Base-by-base conservation (phyloP, 2,113 vertebrate genomes). In the Cricetomys ansorgei region DNA sequence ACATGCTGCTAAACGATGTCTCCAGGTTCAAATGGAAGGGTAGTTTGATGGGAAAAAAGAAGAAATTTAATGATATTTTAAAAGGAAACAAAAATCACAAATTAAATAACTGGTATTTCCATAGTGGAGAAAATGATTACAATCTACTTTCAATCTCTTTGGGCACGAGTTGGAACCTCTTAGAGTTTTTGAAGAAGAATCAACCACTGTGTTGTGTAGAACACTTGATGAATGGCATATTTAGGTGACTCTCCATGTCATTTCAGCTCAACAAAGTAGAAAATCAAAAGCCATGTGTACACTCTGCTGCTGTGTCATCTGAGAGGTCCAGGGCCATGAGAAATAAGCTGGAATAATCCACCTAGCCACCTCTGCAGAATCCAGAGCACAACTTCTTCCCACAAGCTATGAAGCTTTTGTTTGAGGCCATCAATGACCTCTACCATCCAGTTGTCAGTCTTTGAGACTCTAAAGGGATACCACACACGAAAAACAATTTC, bases 401-500 rank as follows among this genome's bases (percentile, higher is more conserved):
- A n/a, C 53, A 84, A 94, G 57, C 25, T 87, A 48, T 17, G 48
- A 86, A 7, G 37, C 45, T 37, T 91, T 19, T 57, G 23, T 37
- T 86, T 80, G 69, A 79, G 0, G 1, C 55, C 80, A 83, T 94
- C 91, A 94, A 9, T 27, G 0, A 37, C 92, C 81, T 94, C 86
- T 62, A 67, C 57, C 48, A 53, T 91, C 55, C 55, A 70, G 67
- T 12, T 95, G 57, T 91, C 95, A 96, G 72, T 69, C 92, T 88
- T 97, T 73, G 69, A 55, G 96, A 92, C 89, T 55, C 77, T 85
- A 90, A 92, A 92, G 13, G 23, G 40, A 80, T 95, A 0, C 5
- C 64, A 72, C 37, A 10, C 23, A 29, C 64, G 43, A 85, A 80
- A 89, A 97, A 93, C 55, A 94, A 97, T 96, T 96, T 94, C 81